Conservation (phyloP, 2,113 vertebrate species). For the Perca schrenkii region DNA sequence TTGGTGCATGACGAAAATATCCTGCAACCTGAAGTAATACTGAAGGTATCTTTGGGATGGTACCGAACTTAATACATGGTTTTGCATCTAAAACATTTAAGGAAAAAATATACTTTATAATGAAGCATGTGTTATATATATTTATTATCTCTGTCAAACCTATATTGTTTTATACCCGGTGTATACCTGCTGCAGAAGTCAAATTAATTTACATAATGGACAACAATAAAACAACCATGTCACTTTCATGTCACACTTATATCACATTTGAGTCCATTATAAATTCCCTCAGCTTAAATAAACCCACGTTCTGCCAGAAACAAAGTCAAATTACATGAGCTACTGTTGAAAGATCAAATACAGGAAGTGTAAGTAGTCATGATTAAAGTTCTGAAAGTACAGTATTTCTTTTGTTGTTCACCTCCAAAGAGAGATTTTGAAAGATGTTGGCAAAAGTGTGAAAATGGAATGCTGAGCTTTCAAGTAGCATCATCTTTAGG, state of each 20-base stretch:
- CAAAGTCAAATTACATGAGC: not conserved
- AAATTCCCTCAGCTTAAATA: not conserved
- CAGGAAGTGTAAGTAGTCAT: not conserved
- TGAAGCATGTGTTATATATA: too few species aligned
- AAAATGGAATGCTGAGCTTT: slow-evolving; percentile 51
- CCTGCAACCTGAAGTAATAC: slow-evolving; percentile 9
- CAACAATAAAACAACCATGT: not conserved
- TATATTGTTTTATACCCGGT: not conserved
- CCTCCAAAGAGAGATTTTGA: slow-evolving; percentile 3
- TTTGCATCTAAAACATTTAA: too few species aligned
- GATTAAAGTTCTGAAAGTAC: not conserved
- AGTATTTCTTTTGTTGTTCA: not conserved
- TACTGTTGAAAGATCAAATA: slow-evolving; percentile 23
- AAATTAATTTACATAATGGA: slow-evolving; percentile 5
- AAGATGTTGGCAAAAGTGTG: slow-evolving; percentile 11
- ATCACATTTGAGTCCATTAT: slow-evolving; percentile 10
- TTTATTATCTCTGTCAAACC: not conserved
- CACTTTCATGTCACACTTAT: slow-evolving; percentile 8
- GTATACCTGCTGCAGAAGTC: not conserved
- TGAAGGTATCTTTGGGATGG: not conserved
- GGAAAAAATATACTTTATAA: too few species aligned
- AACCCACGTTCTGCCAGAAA: not conserved
- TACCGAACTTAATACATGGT: too few species aligned
- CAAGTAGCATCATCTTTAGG: slow-evolving; percentile 28
- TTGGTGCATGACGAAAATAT: slow-evolving; percentile 23